Base-by-base conservation (phyloP, 2,888 invertebrate species). In the Clostera curtula region DNA sequence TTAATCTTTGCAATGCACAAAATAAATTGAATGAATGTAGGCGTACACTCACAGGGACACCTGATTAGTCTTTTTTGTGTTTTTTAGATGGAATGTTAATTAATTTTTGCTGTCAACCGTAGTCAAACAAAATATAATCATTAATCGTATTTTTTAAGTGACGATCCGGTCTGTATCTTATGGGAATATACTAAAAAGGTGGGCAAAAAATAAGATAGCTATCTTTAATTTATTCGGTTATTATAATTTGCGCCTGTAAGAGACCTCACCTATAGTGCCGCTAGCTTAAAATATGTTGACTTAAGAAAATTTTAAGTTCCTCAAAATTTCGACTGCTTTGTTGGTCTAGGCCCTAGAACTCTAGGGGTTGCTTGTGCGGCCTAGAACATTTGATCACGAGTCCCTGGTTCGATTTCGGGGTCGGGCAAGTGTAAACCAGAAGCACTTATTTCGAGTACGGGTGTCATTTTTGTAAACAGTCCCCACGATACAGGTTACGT, bases 31-130 rank as follows among this genome's bases (percentile, higher is more conserved):
- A 74, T 67, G 62, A 63, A 68, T 64, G 75, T 75, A 68, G 75
- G 73, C 70, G 74, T 75, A 66, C 62, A 57, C 48, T 57, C 56
- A 55, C 49, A 37, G 63, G 54, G 73, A 74, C 75, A 77, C 69
- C 69, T 76, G 69, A 74, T 72, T 67, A 61, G 51, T 56, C 57
- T 74, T 76, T 66, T 70, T 68, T 62, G 43, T 65, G 73, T 75
- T 76, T 74, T 76, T 74, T 64, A 70, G 57, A 60, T 43, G 76
- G 80, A 77, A 82, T 79, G 65, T 80, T 82, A 82, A 82, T 82
- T 82, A 82, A 79, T 79, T 77, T 79, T 73, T 59, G 60, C 71
- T 80, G 82, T 82, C 77, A 74, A 72, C 72, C 62, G 68, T 59
- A 61, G 58, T 63, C 66, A 72, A 73, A 77, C 72, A 75, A 72